Percentiles rank a stretch among this genome's conserved stretches.
phyloP scores from a whole-genome alignment of 1,140 invertebrate genomes.

The Prorops nasuta region DNA sequence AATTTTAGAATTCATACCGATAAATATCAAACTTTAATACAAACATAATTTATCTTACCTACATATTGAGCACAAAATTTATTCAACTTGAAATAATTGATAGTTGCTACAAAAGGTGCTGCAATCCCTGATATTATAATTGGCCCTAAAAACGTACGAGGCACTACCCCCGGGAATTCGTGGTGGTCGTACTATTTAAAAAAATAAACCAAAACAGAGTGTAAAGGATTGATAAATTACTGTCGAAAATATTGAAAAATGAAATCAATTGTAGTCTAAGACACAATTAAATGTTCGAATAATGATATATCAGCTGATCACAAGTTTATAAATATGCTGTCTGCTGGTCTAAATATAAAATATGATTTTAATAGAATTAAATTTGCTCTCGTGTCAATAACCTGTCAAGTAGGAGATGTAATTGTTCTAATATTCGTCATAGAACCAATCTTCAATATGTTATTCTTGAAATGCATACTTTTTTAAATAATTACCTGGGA shows the following conservation, averaged over 20 bases:
- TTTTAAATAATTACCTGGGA: constrained; percentile 68
- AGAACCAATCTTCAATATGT: no score
- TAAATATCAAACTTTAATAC: neutral
- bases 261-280: neutral
- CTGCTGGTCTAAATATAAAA: constrained; percentile 39
- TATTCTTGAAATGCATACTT: neutral
- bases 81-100: constrained; percentile 69
- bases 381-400: constrained; percentile 21
- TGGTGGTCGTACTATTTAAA: constrained; percentile 89
- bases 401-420: constrained; percentile 18
- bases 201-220: constrained; percentile 15
- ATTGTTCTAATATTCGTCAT: neutral
- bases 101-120: constrained; percentile 71
- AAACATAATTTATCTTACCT: constrained; percentile 63
- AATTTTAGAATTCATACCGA: no score
- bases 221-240: neutral
- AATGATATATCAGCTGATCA: constrained; percentile 38
- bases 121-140: constrained; percentile 78
- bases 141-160: constrained; percentile 93
- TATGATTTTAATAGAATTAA: constrained; percentile 23
- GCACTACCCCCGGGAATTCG: constrained; percentile 97
- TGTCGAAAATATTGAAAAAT: neutral
- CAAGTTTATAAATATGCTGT: constrained; percentile 37
- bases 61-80: constrained; percentile 91
- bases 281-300: neutral